phyloP scores from a whole-genome alignment of 2,888 invertebrate species.

The Drosophila paucipuncta region DNA sequence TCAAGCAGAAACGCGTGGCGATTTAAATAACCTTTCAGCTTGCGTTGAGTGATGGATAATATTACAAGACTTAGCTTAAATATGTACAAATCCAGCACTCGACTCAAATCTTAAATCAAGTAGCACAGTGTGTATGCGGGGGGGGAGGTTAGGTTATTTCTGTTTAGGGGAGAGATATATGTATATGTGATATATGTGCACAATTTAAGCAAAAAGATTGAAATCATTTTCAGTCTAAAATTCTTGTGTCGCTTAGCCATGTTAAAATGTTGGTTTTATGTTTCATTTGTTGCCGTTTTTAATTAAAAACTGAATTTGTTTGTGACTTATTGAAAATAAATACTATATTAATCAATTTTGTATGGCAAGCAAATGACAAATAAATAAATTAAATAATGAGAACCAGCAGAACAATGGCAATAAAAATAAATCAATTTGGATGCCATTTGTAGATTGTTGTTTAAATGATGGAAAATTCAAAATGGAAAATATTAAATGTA shows the following conservation, averaged over 20 bases:
- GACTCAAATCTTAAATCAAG: constrained; percentile 25
- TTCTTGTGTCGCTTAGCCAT: neutral
- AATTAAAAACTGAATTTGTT: constrained; percentile 18
- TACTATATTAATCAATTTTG: constrained; percentile 17
- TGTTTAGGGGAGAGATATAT: neutral
- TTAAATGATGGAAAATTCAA: neutral
- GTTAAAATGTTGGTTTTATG: neutral
- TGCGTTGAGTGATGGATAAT: constrained; percentile 57
- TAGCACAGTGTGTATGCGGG: neutral
- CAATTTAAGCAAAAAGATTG: neutral
- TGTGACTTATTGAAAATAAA: neutral
- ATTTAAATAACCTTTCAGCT: constrained; percentile 61
- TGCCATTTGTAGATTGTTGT: constrained; percentile 36
- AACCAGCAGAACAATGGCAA: constrained; percentile 8
- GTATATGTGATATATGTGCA: neutral
- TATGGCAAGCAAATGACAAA: constrained; percentile 3
- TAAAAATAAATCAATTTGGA: constrained; percentile 36
- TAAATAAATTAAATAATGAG: neutral
- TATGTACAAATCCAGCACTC: constrained; percentile 38
- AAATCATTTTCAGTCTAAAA: neutral
- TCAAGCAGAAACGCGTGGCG: constrained; percentile 58
- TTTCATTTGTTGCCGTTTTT: neutral
- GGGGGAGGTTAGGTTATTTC: no score
- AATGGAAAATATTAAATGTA: neutral
- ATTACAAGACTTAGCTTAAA: constrained; percentile 44